A percentile compares a stretch with the other conserved stretches of the same genome.
These are phyloP conservation scores for Lampris megalopsis DNA, from an alignment of 2,113 vertebrate genomes.

Conservation along the genomic window DNA sequence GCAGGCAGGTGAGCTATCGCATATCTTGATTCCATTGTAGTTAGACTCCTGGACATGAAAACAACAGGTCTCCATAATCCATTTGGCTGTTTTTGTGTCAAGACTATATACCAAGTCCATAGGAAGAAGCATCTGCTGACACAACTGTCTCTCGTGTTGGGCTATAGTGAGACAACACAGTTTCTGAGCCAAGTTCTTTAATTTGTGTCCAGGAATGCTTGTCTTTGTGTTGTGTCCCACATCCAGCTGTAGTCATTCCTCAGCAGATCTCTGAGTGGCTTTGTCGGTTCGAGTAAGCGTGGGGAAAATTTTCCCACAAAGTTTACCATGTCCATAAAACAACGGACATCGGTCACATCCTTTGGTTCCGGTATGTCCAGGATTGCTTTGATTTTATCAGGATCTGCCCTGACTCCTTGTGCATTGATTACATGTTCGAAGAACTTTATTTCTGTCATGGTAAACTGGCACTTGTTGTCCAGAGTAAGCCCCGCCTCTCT, in stretches of 20 bases:
- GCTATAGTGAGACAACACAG: constrained; percentile 23
- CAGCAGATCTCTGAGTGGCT: constrained; percentile 9
- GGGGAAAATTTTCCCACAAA: constrained; percentile 31
- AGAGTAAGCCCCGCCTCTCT: constrained; percentile 11
- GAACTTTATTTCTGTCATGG: constrained; percentile 15
- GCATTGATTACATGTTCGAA: not conserved
- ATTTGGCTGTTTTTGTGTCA: constrained; percentile 26
- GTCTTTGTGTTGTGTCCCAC: constrained; percentile 24
- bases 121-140: constrained; percentile 35
- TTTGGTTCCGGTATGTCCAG: constrained; percentile 27
- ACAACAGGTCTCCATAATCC: constrained; percentile 14
- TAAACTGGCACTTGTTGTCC: constrained; percentile 32
- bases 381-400: constrained; percentile 26
- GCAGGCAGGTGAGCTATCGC: not conserved
- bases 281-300: constrained; percentile 14
- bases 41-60: constrained; percentile 22
- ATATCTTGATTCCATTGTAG: constrained; percentile 27
- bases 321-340: constrained; percentile 31
- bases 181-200: not conserved
- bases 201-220: constrained; percentile 27
- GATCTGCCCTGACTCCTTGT: constrained; percentile 5
- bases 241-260: constrained; percentile 15
- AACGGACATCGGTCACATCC: not conserved
- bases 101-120: constrained; percentile 14
- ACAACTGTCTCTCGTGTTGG: constrained; percentile 35